phyloP scores from a whole-genome alignment of 2,888 invertebrate genomes.

The Quadroppia sp. region DNA sequence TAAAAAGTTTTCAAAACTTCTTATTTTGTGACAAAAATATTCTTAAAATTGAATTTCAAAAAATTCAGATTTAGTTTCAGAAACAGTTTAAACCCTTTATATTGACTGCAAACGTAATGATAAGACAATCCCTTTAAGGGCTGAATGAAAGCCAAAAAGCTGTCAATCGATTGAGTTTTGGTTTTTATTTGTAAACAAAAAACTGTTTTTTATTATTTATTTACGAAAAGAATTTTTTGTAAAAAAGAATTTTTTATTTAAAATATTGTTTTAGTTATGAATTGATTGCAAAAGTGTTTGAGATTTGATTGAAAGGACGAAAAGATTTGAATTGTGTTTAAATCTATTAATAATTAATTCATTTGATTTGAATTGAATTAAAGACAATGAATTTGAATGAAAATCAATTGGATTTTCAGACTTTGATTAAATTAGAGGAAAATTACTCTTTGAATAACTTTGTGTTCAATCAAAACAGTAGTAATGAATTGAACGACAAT shows the following conservation, averaged over 20 bases:
- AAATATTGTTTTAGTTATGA: too few relatives aligned
- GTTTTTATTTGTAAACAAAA: background rate
- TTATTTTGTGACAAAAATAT: too few relatives aligned
- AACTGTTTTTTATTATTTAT: background rate
- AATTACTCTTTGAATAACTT: background rate
- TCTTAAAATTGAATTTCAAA: too few relatives aligned
- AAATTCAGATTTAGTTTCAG: background rate
- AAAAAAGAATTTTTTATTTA: background rate
- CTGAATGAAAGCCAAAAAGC: background rate
- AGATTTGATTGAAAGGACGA: background rate
- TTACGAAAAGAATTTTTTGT: background rate
- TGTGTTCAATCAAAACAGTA: background rate
- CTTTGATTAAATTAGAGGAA: background rate
- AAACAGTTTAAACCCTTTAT: background rate
- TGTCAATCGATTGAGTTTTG: constrained; percentile 2
- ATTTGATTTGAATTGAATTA: background rate
- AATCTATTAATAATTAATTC: background rate
- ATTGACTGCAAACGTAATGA: background rate
- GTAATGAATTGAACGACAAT: constrained; percentile 7
- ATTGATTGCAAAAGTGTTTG: too few relatives aligned
- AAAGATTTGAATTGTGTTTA: background rate
- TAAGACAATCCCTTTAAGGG: constrained; percentile 16
- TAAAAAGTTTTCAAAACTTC: too few relatives aligned
- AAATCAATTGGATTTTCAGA: constrained; percentile 4
- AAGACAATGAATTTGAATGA: background rate